A percentile compares a stretch with the other conserved stretches of the same genome.
phyloP scores from a whole-genome alignment of 2,797 vertebrate species.

The Pyrocephalus nanus region DNA sequence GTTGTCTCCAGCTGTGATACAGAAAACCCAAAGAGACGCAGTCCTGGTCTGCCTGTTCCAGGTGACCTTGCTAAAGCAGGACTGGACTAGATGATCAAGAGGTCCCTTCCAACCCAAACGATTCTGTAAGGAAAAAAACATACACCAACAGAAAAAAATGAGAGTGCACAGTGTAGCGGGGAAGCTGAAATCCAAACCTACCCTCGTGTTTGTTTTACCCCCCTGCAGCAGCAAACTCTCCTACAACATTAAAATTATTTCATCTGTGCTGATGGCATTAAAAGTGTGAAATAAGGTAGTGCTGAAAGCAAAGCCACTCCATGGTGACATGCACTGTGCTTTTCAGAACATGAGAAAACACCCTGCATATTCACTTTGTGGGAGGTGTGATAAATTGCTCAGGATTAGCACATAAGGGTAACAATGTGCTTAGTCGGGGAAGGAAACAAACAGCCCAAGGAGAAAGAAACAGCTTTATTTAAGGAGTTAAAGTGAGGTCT shows the following conservation, averaged over 20 bases:
- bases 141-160: neutral
- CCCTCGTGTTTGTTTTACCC: neutral
- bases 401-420: neutral
- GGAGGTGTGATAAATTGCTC: neutral
- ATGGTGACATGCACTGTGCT: neutral
- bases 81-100: neutral
- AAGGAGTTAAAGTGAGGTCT: conserved; percentile 20
- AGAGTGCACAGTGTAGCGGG: neutral
- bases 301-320: neutral
- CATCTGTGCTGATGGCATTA: neutral
- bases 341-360: neutral
- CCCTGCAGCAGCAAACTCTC: neutral
- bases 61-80: neutral
- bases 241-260: neutral
- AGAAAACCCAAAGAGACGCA: neutral
- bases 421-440: neutral
- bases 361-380: neutral
- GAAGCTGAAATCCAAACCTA: neutral
- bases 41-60: neutral
- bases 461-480: conserved; percentile 67
- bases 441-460: conserved; percentile 12
- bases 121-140: neutral
- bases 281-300: neutral
- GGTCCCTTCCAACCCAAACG: neutral
- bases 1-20: neutral